Percentiles rank a stretch among this genome's conserved stretches.
Evolutionary conservation across 1,140 invertebrate species (phyloP).

Genomic region (Drosophila tristis): DNA sequence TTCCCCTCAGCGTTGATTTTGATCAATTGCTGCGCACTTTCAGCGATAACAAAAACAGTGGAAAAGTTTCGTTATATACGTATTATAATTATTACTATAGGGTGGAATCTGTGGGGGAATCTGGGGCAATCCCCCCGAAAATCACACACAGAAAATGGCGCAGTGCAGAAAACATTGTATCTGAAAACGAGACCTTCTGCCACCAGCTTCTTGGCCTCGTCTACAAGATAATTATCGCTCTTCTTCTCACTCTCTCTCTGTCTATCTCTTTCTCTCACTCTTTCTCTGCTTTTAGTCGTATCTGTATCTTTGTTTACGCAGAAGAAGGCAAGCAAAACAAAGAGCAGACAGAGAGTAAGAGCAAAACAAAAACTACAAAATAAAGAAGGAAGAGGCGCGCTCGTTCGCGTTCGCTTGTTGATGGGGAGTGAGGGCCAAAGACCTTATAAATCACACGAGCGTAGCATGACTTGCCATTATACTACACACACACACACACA

Average conservation of each 20-base stretch:
- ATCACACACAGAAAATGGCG: conserved; percentile 5
- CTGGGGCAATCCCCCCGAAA: conserved; percentile 14
- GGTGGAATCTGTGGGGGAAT: background rate
- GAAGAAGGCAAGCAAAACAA: conserved; percentile 78
- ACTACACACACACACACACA: conserved; percentile 22
- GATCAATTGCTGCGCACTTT: conserved; percentile 34
- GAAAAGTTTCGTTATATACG: conserved; percentile 9
- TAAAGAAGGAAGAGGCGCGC: conserved; percentile 17
- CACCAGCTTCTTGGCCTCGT: conserved; percentile 14
- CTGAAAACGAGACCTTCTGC: conserved; percentile 10
- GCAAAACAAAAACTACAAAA: conserved; percentile 44
- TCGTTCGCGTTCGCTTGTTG: background rate
- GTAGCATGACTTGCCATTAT: conserved; percentile 77
- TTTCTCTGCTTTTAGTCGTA: conserved; percentile 49
- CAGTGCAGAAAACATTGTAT: conserved; percentile 13
- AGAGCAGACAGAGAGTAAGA: conserved; percentile 47
- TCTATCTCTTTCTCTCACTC: conserved; percentile 8
- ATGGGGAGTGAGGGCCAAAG: conserved; percentile 60
- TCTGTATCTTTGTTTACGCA: conserved; percentile 47
- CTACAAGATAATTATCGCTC: conserved; percentile 33
- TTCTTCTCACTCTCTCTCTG: background rate
- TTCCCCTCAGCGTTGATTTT: background rate
- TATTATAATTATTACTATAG: too few relatives aligned
- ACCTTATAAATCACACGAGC: conserved; percentile 82
- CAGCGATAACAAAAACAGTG: background rate